phyloP scores from a whole-genome alignment of 2,797 vertebrate genomes.

The Potorous gilbertii region DNA sequence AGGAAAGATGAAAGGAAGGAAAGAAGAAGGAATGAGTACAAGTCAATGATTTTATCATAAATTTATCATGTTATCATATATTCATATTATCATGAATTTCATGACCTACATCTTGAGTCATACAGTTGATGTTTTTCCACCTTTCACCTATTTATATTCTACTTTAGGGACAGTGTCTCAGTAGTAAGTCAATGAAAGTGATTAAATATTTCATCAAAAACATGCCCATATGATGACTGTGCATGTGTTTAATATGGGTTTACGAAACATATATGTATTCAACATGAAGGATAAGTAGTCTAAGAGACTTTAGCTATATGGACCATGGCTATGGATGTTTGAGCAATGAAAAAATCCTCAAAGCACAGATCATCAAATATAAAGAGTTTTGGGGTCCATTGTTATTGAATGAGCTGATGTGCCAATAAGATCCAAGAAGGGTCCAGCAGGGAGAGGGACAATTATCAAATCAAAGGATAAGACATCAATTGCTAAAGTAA shows the following conservation, averaged over 20 bases:
- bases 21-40: not conserved
- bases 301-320: not conserved
- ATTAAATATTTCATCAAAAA: not conserved
- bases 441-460: not conserved
- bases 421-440: not conserved
- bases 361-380: not conserved
- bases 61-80: not conserved
- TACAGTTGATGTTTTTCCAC: not conserved
- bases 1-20: no score
- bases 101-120: not conserved
- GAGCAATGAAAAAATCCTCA: not conserved
- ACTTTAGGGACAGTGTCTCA: not conserved
- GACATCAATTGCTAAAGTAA: constrained; percentile 30
- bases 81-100: not conserved
- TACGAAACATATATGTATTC: not conserved
- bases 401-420: not conserved
- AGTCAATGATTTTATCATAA: not conserved
- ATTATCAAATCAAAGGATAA: constrained; percentile 30
- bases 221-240: not conserved
- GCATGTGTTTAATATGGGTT: not conserved
- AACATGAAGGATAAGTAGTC: not conserved
- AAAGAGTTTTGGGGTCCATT: not conserved
- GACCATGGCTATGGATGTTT: not conserved
- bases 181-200: not conserved
- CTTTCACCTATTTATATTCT: not conserved